Evolutionary conservation across 30 jellyfish, hydroid and myxozoan genomes (phyloP).

Genomic region (Aurelia coerulea): DNA sequence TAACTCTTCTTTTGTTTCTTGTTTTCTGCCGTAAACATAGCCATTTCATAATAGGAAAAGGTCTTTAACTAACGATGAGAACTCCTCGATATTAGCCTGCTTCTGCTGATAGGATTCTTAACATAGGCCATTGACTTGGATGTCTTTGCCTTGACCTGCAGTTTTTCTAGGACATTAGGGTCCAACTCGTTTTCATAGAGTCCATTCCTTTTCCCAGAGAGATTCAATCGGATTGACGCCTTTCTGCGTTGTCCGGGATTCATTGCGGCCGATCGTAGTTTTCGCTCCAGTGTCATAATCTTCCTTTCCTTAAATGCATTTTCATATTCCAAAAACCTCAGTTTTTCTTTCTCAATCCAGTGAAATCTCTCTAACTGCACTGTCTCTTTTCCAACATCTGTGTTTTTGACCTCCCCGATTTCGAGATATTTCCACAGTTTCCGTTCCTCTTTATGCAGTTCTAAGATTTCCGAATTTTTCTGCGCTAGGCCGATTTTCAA

Average conservation of each 20-base stretch:
- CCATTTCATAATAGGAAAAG: too few relatives aligned
- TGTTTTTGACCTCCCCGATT: background rate
- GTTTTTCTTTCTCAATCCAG: slow-evolving; percentile 4
- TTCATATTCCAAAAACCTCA: slow-evolving; percentile 6
- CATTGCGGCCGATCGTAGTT: background rate
- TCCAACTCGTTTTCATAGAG: too few relatives aligned
- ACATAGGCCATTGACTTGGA: too few relatives aligned
- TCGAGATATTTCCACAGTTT: slow-evolving; percentile 11
- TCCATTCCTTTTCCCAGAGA: too few relatives aligned
- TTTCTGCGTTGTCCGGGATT: background rate
- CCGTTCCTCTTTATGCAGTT: background rate
- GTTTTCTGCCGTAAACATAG: too few relatives aligned
- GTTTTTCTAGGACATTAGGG: too few relatives aligned
- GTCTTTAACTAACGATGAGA: too few relatives aligned
- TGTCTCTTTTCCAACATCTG: background rate
- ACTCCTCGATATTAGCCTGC: too few relatives aligned
- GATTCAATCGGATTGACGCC: slow-evolving; percentile 1
- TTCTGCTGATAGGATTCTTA: too few relatives aligned
- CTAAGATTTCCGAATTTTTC: background rate
- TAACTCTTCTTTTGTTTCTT: too few relatives aligned
- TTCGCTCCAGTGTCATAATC: background rate
- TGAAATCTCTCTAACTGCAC: background rate
- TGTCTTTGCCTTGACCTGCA: too few relatives aligned
- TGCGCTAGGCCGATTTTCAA: background rate
- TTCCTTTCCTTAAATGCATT: slow-evolving; percentile 3